Conservation (phyloP, 2,113 vertebrate genomes). For the Phasianus colchicus region DNA sequence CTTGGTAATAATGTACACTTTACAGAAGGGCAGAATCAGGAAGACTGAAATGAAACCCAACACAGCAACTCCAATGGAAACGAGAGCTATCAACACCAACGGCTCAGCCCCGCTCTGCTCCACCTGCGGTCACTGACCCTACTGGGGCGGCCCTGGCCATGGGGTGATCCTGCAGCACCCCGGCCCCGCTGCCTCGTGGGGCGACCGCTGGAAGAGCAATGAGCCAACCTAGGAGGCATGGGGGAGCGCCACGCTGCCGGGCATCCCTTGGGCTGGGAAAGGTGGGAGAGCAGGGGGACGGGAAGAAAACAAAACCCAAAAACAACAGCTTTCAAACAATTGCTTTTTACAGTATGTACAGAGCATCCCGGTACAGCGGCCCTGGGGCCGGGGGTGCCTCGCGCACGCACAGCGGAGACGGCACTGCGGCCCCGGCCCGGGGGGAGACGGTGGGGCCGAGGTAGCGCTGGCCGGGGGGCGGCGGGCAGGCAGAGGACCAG, state of each 20-base stretch:
- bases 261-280: conserved; percentile 12
- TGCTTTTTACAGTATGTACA: conserved; percentile 97
- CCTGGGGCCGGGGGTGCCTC: conserved; percentile 38
- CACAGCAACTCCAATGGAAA: conserved; percentile 83
- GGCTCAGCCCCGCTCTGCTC: conserved; percentile 49
- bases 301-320: conserved; percentile 73
- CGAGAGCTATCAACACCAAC: conserved; percentile 89
- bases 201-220: not conserved
- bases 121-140: not conserved
- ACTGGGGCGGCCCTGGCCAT: not conserved
- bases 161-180: not conserved
- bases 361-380: conserved; percentile 64
- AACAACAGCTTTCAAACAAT: conserved; percentile 88
- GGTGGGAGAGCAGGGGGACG: not conserved
- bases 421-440: not conserved
- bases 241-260: rapidly evolving
- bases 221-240: not conserved
- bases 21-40: conserved; percentile 87
- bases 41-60: conserved; percentile 88
- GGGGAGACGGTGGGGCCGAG: not conserved
- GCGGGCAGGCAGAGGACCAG: conserved; percentile 54
- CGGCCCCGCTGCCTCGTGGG: too few species aligned
- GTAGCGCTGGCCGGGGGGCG: conserved; percentile 22
- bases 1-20: conserved; percentile 94
- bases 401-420: not conserved